Conservation (phyloP, 64 coral and sea anemone species). For the Hydrozoanthus tunicans region DNA sequence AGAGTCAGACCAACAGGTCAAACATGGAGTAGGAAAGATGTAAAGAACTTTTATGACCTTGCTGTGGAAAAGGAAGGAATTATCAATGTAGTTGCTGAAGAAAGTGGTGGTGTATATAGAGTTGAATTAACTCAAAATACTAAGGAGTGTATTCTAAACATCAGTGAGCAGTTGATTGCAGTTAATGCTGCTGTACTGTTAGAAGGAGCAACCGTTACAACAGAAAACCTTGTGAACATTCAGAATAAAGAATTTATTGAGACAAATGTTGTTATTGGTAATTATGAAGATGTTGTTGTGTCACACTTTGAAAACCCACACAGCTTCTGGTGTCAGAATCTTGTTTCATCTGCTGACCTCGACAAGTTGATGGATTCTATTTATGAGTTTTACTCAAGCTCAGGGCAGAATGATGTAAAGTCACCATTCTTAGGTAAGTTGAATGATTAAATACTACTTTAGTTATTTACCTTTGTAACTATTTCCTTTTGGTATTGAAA, state of each 20-base stretch:
- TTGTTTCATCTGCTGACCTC: slow-evolving; percentile 46
- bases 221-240: slow-evolving; percentile 70
- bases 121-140: slow-evolving; percentile 67
- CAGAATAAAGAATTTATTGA: slow-evolving; percentile 59
- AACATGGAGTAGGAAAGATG: slow-evolving; percentile 56
- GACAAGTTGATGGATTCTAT: slow-evolving; percentile 74
- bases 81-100: slow-evolving; percentile 54
- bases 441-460: too few species aligned
- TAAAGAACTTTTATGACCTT: slow-evolving; percentile 69
- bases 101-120: slow-evolving; percentile 51
- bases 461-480: too few species aligned
- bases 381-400: slow-evolving; percentile 57
- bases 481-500: too few species aligned
- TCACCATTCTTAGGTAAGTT: slow-evolving; percentile 73
- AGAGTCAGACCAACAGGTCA: slow-evolving; percentile 69
- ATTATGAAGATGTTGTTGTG: slow-evolving; percentile 63
- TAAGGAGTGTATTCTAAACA: slow-evolving; percentile 56
- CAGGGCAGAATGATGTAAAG: slow-evolving; percentile 48
- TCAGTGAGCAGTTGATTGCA: slow-evolving; percentile 69
- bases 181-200: slow-evolving; percentile 67
- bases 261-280: background rate
- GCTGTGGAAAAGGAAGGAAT: slow-evolving; percentile 75
- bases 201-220: slow-evolving; percentile 55
- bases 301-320: slow-evolving; percentile 47
- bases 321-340: slow-evolving; percentile 15